A percentile compares a stretch with the other conserved stretches of the same genome.
These are phyloP conservation scores for Labeo catla DNA, from an alignment of 2,113 vertebrate species.

Conservation along the genomic window DNA sequence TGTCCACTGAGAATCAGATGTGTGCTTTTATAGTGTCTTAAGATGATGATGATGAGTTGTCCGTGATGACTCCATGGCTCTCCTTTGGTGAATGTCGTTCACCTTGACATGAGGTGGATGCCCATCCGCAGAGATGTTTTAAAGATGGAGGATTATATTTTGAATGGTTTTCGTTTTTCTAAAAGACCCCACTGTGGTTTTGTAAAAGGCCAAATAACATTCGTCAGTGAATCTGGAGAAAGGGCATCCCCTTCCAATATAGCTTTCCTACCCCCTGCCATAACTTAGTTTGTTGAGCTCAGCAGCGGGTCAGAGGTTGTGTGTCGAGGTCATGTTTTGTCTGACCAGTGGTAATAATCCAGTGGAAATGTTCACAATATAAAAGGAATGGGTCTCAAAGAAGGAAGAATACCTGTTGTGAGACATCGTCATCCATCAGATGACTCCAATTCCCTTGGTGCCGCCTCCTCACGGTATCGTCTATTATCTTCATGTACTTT, in stretches of 20 bases:
- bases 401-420: conserved; percentile 16
- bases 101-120: background rate
- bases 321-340: conserved; percentile 1
- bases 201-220: conserved; percentile 52
- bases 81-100: background rate
- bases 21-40: conserved; percentile 65
- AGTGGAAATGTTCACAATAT: conserved; percentile 12
- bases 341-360: background rate
- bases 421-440: background rate
- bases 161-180: background rate
- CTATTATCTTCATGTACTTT: conserved; percentile 4
- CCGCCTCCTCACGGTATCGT: background rate
- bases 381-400: background rate
- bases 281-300: background rate
- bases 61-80: background rate
- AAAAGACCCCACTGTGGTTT: background rate
- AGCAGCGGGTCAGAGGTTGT: conserved; percentile 49
- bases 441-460: background rate
- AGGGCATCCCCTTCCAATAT: conserved; percentile 7
- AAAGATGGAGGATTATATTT: conserved; percentile 34
- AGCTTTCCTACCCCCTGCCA: conserved; percentile 34
- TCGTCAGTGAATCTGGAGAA: conserved; percentile 24
- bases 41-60: background rate
- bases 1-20: background rate
- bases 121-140: background rate